phyloP scores from a whole-genome alignment of 1,140 invertebrate species.

The Maconellicoccus hirsutus region DNA sequence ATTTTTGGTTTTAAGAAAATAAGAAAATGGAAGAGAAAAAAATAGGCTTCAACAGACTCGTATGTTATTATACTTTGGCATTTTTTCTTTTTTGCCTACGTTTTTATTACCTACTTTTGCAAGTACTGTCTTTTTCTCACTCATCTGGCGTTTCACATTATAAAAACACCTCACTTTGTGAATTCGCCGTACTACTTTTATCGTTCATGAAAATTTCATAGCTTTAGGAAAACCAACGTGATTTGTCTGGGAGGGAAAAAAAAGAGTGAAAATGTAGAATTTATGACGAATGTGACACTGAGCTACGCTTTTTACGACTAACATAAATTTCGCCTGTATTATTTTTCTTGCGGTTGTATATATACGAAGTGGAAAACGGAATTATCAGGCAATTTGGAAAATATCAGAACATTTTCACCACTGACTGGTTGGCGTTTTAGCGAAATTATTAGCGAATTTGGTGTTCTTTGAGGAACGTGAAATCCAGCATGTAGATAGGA shows the following conservation, averaged over 20 bases:
- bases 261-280: constrained; percentile 19
- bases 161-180: background rate
- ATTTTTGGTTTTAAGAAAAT: too few species aligned
- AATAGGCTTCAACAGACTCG: too few species aligned
- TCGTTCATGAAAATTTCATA: constrained; percentile 21
- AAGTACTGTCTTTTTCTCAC: background rate
- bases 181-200: background rate
- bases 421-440: background rate
- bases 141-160: background rate
- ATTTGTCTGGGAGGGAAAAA: constrained; percentile 4
- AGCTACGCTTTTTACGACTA: constrained; percentile 10
- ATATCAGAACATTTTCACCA: background rate
- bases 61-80: too few species aligned
- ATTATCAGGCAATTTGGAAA: constrained; percentile 4
- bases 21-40: too few species aligned
- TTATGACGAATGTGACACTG: constrained; percentile 15
- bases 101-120: too few species aligned
- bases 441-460: background rate
- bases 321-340: background rate
- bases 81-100: too few species aligned
- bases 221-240: constrained; percentile 15
- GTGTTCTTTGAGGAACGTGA: background rate
- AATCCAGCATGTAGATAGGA: background rate
- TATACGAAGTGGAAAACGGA: background rate
- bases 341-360: background rate